Percentiles rank a stretch among this genome's conserved stretches.
Conservation (phyloP, 2,113 vertebrate genomes). For the Stegostoma tigrinum region DNA sequence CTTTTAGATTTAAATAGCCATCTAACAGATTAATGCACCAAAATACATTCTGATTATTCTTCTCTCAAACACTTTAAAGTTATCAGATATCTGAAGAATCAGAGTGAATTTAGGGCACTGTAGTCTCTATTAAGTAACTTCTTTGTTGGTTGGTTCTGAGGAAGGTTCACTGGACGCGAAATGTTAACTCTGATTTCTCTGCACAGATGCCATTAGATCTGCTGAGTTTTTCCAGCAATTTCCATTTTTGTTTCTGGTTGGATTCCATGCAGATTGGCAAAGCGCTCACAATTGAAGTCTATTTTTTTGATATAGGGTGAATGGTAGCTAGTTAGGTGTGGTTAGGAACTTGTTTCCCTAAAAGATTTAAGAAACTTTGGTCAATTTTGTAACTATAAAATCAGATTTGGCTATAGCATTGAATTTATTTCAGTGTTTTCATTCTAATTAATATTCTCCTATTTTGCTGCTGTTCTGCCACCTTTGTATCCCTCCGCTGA, state of each 20-base stretch:
- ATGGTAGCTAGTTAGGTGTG: neutral
- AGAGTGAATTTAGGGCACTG: neutral
- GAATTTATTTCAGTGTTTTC: neutral
- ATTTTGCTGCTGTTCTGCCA: neutral
- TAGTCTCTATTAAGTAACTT: neutral
- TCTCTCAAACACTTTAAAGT: neutral
- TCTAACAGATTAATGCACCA: neutral
- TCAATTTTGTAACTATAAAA: neutral
- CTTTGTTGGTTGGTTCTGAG: too few relatives aligned
- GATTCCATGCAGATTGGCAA: conserved; percentile 4
- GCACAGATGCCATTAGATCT: too few relatives aligned
- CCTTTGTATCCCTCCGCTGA: neutral
- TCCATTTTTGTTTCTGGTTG: neutral
- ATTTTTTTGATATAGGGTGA: neutral
- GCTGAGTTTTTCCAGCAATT: too few relatives aligned
- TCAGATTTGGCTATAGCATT: neutral
- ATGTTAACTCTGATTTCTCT: too few relatives aligned
- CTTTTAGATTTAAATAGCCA: neutral
- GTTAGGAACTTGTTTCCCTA: neutral
- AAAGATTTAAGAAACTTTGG: neutral
- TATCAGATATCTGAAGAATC: neutral
- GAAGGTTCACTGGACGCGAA: too few relatives aligned
- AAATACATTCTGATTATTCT: neutral
- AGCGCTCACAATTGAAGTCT: neutral
- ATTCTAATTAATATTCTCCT: neutral